Conservation (phyloP, 2,797 vertebrate species). For the Hydrophis major region DNA sequence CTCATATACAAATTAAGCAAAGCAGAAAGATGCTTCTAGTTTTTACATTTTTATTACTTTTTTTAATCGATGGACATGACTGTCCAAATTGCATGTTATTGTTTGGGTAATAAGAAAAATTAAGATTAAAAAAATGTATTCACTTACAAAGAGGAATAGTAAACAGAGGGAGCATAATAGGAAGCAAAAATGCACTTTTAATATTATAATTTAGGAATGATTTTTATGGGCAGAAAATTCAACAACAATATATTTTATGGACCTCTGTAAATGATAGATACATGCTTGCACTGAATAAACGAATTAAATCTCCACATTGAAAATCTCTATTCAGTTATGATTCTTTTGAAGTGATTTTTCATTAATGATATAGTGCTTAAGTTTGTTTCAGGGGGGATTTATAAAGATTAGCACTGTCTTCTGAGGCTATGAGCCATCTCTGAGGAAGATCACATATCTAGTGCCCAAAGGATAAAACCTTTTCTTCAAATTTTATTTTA, state of each 20-base stretch:
- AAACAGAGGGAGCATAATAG: too few species aligned
- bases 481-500: neutral
- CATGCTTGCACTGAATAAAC: neutral
- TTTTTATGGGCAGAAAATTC: neutral
- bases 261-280: neutral
- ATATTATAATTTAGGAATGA: neutral
- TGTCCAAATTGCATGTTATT: neutral
- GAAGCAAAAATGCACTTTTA: neutral
- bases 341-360: neutral
- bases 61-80: neutral
- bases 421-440: neutral
- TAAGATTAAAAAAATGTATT: neutral
- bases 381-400: neutral
- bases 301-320: neutral
- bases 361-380: neutral
- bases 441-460: neutral
- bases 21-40: neutral
- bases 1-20: neutral
- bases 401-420: neutral
- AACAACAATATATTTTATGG: neutral
- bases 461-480: neutral
- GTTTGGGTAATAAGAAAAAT: neutral
- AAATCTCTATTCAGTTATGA: neutral
- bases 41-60: neutral
- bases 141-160: neutral